A percentile compares a stretch with the other conserved stretches of the same genome.
Conservation (phyloP, 2,797 vertebrate genomes). For the Leptatherina wallacei region DNA sequence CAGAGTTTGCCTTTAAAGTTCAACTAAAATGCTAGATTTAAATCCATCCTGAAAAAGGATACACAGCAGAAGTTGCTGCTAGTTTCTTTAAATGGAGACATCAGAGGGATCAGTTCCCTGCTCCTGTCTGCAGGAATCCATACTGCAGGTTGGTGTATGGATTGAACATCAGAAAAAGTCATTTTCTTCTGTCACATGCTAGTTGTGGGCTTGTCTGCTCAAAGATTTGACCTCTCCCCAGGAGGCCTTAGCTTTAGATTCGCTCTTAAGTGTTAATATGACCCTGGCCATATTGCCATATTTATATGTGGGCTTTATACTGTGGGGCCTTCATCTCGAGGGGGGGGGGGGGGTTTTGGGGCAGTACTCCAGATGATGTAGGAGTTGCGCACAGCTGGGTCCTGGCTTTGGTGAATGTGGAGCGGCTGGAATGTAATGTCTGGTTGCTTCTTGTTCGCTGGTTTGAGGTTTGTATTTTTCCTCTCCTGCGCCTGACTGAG, state of each 20-base stretch:
- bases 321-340: slow-evolving; percentile 23
- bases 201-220: slow-evolving; percentile 47
- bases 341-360: slow-evolving; percentile 50
- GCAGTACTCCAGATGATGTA: slow-evolving; percentile 64
- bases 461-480: slow-evolving; percentile 71
- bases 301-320: slow-evolving; percentile 32
- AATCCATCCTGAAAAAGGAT: neutral
- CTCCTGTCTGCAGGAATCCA: slow-evolving; percentile 50
- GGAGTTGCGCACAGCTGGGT: slow-evolving; percentile 66
- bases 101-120: slow-evolving; percentile 46
- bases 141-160: slow-evolving; percentile 36
- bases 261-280: slow-evolving; percentile 32
- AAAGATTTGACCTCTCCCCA: slow-evolving; percentile 57
- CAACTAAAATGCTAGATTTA: neutral
- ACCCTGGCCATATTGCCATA: slow-evolving; percentile 19
- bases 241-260: slow-evolving; percentile 30
- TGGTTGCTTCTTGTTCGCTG: slow-evolving; percentile 62
- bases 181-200: slow-evolving; percentile 52
- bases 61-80: slow-evolving; percentile 8
- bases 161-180: slow-evolving; percentile 51
- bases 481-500: slow-evolving; percentile 31
- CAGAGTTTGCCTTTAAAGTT: too few relatives aligned
- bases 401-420: slow-evolving; percentile 59
- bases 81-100: slow-evolving; percentile 24
- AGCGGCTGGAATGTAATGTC: slow-evolving; percentile 61